Evolutionary conservation across 2,797 vertebrate genomes (phyloP).

Genomic region (Strix occidentalis): DNA sequence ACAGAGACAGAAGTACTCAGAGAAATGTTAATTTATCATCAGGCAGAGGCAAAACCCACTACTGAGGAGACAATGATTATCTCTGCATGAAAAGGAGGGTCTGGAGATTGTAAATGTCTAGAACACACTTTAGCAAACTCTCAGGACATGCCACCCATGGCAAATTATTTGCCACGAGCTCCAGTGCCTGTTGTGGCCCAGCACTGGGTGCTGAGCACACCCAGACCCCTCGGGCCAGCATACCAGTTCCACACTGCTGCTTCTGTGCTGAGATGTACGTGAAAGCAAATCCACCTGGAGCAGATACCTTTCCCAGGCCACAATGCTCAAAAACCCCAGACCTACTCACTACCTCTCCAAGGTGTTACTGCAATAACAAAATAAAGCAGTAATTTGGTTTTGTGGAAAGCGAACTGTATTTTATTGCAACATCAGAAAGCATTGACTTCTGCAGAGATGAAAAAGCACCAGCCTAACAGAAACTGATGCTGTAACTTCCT

Average conservation of each 20-base stretch:
- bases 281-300: neutral
- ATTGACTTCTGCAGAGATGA: neutral
- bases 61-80: neutral
- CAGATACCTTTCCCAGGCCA: neutral
- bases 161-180: neutral
- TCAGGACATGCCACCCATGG: neutral
- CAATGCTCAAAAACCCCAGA: neutral
- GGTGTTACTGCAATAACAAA: neutral
- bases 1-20: neutral
- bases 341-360: neutral
- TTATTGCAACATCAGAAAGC: neutral
- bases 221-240: rapidly evolving
- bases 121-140: neutral
- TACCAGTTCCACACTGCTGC: neutral
- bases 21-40: neutral
- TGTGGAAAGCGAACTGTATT: neutral
- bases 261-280: neutral
- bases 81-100: neutral
- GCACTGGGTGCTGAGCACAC: neutral
- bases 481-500: neutral
- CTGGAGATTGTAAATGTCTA: neutral
- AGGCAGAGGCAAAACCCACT: neutral
- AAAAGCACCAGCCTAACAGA: neutral
- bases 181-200: neutral
- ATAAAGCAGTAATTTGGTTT: neutral